Evolutionary conservation across 1,140 invertebrate genomes (phyloP), one percentile per base, ranked within the genome.

Genomic region (Hylaeus volcanicus): DNA sequence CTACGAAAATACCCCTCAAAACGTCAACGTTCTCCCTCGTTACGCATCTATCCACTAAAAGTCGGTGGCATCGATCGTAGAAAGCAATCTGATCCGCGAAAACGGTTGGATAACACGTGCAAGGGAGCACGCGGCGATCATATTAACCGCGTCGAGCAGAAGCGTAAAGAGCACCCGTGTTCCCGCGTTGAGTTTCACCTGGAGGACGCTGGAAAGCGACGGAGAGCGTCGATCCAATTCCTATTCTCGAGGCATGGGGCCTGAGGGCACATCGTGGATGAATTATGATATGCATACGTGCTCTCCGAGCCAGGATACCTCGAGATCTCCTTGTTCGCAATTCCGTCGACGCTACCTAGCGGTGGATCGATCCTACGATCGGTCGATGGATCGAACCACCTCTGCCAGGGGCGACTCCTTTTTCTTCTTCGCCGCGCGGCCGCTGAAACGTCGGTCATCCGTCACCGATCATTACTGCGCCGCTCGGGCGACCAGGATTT

Each of bases 381-480:
- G 64, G 26, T 48, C 64, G 43, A 0, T 1, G 8, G 64, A 61
- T 61, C 26, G 58, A 61, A 68, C 63, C 58, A 65, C 66, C 72
- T 72, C 14, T 48, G 41, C 5, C 5, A 73, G 63, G 51, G 66
- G 61, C 63, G 45, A 53, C 26, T 60, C 66, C 64, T 82, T 61
- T 74, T 71, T 73, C 74, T 79, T 65, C 9, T 53, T 80, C 3
- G 53, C 45, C 45, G 11, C n/a, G 51, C 60, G n/a, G 15, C 26
- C 60, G 60, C 8, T 12, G n/a, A 65, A 43, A 65, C 64, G 64
- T 66, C 64, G 64, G 51, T 41, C 45, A 88, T 88, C 76, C 70
- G 81, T 88, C 83, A 88, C 65, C 71, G 83, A 85, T 88, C 81
- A 86, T 88, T 88, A 88, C 69, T 26, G 75, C 70, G 79, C 6